These are phyloP conservation scores for Omphaloscelis lunosa DNA, from an alignment of 2,888 invertebrate species.

Conservation along the genomic window DNA sequence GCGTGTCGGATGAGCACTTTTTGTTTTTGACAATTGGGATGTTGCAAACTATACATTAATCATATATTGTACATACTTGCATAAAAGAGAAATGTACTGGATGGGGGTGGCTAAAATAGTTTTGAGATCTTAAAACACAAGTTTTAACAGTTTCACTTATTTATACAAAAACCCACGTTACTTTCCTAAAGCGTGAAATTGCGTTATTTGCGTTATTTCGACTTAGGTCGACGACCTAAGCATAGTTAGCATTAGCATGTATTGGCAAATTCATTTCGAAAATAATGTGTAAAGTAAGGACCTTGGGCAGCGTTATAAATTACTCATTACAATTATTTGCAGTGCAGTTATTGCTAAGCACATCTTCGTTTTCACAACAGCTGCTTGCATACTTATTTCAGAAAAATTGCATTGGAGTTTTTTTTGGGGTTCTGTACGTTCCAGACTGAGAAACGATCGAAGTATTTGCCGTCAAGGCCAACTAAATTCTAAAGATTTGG, in stretches of 20 bases:
- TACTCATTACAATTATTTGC: neutral
- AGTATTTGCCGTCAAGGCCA: neutral
- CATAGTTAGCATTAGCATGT: conserved; percentile 8
- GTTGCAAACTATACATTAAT: conserved; percentile 10
- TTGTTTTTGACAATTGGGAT: conserved; percentile 38
- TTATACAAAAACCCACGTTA: neutral
- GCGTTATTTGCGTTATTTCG: too few relatives aligned
- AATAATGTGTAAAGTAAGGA: conserved; percentile 9
- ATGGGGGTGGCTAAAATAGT: neutral
- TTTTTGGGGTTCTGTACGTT: conserved; percentile 3
- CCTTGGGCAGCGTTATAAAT: conserved; percentile 29
- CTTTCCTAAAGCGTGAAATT: neutral
- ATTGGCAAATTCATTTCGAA: conserved; percentile 17
- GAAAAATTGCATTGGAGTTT: neutral
- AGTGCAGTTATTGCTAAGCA: neutral
- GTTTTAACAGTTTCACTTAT: neutral
- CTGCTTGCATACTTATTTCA: neutral
- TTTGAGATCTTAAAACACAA: neutral
- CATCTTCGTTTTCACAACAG: conserved; percentile 5
- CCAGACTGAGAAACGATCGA: neutral
- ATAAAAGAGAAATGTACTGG: neutral
- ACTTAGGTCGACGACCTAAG: too few relatives aligned
- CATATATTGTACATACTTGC: too few relatives aligned
- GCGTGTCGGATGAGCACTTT: conserved; percentile 8
- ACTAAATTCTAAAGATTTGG: neutral